Evolutionary conservation across 2,797 vertebrate species (phyloP), one percentile per base, ranked within the genome.

Genomic region (Falco biarmicus): DNA sequence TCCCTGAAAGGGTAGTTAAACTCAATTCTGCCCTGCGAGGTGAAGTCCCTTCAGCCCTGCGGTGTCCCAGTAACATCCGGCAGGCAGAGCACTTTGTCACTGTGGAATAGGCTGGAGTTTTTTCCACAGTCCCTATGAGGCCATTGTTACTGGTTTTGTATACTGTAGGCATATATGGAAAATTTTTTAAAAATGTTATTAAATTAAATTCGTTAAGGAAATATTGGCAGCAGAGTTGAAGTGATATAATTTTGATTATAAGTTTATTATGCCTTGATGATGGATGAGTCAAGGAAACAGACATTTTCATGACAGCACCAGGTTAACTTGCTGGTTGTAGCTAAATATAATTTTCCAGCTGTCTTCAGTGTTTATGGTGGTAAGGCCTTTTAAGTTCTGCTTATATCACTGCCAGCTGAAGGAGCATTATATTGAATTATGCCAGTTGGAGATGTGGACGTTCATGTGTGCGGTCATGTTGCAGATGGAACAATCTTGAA

Each of bases 171-270:
- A 61, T 51, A 56, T 80, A 88, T 53, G 48, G 86, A 95, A 92
- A 83, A 83, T 19, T n/a, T 18, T 6, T 34, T 22, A 1, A 12
- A 26, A 64, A 74, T 34, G 37, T 84, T 84, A 94, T 86, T 95
- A 89, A 78, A 92, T 94, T 89, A 96, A 94, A 88, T 89, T 68
- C 82, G 53, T 92, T 94, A 88, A 89, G 76, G 84, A 84, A 94
- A 94, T 93, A 93, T 87, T 96, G 97, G 89, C 96, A 97, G 86
- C 70, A 84, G 78, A 83, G 90, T 77, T 95, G 78, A 90, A 95
- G 83, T 95, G 87, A 94, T 87, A 93, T 84, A 48, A 93, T 96
- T 98, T 96, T 98, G 91, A 96, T 96, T 96, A 91, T 80, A 91
- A 87, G 89, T 96, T 97, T 96, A 96, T 97, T 97, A 95, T 91